Percentiles rank a stretch among this genome's conserved stretches.
phyloP scores from a whole-genome alignment of 2,113 vertebrate species.

The Colistium nudipinnis region DNA sequence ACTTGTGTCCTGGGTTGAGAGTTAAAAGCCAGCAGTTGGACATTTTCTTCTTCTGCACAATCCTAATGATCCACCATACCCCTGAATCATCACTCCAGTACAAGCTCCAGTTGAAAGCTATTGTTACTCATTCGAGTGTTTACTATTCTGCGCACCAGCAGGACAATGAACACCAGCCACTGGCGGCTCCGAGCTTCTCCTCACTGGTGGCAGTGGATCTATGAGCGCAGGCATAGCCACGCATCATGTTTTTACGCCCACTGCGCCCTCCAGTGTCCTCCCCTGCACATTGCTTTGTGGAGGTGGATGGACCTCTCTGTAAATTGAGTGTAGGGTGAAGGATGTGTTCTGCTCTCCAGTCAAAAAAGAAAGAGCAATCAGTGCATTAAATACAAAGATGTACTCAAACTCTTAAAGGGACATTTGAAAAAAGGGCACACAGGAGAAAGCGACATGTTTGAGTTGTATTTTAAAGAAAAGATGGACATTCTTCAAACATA shows the following conservation, averaged over 20 bases:
- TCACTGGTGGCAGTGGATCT: neutral
- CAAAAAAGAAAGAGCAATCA: no score
- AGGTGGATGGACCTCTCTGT: neutral
- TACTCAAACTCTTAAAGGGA: no score
- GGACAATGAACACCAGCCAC: constrained; percentile 36
- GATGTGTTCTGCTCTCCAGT: no score
- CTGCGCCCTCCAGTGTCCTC: constrained; percentile 28
- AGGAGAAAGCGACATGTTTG: no score
- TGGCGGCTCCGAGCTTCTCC: neutral
- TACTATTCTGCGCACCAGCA: constrained; percentile 27
- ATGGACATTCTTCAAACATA: no score
- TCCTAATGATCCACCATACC: constrained; percentile 38
- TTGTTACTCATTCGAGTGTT: constrained; percentile 35
- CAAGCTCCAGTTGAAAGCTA: neutral
- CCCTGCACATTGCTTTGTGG: neutral
- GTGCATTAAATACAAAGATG: no score
- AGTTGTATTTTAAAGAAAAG: no score
- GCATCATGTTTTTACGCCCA: neutral
- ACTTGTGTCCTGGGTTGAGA: constrained; percentile 24
- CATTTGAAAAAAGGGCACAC: no score
- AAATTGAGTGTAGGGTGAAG: no score
- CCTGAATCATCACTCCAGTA: constrained; percentile 43
- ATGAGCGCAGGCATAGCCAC: neutral
- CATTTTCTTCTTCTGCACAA: constrained; percentile 55
- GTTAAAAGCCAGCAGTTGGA: constrained; percentile 27